Percentiles rank a stretch among this genome's conserved stretches.
Evolutionary conservation across 2,888 invertebrate genomes (phyloP).

Genomic region (Fissipunctia ypsillon): DNA sequence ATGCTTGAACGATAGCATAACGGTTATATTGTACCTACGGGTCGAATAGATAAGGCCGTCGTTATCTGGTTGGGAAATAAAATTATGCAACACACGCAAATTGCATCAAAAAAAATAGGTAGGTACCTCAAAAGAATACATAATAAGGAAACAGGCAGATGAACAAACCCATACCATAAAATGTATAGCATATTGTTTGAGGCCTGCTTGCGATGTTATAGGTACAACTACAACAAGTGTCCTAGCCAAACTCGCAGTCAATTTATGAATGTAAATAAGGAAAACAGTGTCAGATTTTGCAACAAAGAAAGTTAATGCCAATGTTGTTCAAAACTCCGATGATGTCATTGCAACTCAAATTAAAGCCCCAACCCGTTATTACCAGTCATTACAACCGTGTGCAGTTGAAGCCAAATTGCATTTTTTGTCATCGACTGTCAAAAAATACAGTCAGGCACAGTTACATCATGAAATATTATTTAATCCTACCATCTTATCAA

Average conservation of each 20-base stretch:
- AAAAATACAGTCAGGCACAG: constrained; percentile 43
- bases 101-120: not conserved
- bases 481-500: too few relatives aligned
- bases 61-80: not conserved
- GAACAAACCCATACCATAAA: not conserved
- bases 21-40: constrained; percentile 1
- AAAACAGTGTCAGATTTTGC: not conserved
- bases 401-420: constrained; percentile 44
- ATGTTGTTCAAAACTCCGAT: constrained; percentile 34
- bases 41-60: not conserved
- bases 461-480: not conserved
- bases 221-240: not conserved
- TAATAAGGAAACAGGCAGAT: not conserved
- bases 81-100: constrained; percentile 24
- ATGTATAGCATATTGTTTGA: not conserved
- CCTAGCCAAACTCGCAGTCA: not conserved
- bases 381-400: constrained; percentile 38
- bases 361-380: constrained; percentile 42
- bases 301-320: constrained; percentile 44
- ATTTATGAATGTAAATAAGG: not conserved
- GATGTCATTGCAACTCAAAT: constrained; percentile 30
- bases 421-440: constrained; percentile 40
- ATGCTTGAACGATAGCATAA: constrained; percentile 11
- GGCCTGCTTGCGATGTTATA: not conserved
- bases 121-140: not conserved